Evolutionary conservation across 2,113 vertebrate genomes (phyloP).

Genomic region (Brachirus orientalis): DNA sequence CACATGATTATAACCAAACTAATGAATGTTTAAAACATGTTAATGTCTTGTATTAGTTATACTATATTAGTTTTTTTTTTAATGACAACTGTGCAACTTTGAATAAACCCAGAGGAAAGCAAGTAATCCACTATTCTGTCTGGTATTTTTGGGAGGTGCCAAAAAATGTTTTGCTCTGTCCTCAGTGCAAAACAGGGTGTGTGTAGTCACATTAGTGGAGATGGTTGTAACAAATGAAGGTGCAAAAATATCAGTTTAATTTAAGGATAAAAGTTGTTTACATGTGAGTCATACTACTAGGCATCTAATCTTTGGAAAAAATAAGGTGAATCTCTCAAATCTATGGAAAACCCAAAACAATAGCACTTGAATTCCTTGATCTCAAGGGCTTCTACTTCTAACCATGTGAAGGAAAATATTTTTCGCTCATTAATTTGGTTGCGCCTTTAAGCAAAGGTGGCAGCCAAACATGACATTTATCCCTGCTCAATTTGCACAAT

Average conservation of each 20-base stretch:
- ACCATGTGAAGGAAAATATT: no score
- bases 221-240: conserved; percentile 17
- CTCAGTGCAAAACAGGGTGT: conserved; percentile 19
- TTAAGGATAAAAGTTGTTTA: background rate
- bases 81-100: conserved; percentile 4
- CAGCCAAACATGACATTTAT: no score
- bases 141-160: conserved; percentile 43
- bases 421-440: no score
- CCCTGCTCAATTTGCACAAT: no score
- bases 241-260: conserved; percentile 13
- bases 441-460: no score
- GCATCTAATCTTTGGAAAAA: background rate
- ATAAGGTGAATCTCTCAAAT: background rate
- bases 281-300: conserved; percentile 10
- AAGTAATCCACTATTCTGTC: conserved; percentile 6
- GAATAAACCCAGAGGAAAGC: conserved; percentile 26
- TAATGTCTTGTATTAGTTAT: background rate
- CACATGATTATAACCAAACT: conserved; percentile 12
- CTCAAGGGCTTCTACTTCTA: no score
- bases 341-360: no score
- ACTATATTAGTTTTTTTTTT: background rate
- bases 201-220: conserved; percentile 6
- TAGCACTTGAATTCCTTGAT: no score
- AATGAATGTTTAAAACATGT: conserved; percentile 5
- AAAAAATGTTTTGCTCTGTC: conserved; percentile 16